Evolutionary conservation across 2,888 invertebrate genomes (phyloP).

Genomic region (Enchytraeus crypticus): DNA sequence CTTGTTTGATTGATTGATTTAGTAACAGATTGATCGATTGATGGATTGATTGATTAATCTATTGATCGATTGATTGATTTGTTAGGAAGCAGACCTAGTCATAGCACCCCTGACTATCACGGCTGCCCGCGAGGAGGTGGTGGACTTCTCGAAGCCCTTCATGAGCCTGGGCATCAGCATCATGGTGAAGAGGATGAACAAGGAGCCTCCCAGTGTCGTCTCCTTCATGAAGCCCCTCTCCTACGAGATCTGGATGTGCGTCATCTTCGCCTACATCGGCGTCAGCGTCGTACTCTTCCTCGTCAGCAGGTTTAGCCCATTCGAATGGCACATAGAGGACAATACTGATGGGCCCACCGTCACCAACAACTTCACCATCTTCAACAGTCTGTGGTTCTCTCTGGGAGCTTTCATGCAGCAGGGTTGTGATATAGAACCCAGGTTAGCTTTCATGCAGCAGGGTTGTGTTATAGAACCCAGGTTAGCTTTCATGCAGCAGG

Average conservation of each 20-base stretch:
- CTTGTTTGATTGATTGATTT: no score
- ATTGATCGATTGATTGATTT: no score
- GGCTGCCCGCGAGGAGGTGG: constrained; percentile 79
- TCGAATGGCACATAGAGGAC: constrained; percentile 74
- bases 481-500: constrained; percentile 57
- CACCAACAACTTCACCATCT: constrained; percentile 65
- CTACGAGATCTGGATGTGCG: constrained; percentile 90
- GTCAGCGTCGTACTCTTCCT: constrained; percentile 93
- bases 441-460: constrained; percentile 52
- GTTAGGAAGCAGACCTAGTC: constrained; percentile 86
- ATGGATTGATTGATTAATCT: no score
- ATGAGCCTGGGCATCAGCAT: constrained; percentile 92
- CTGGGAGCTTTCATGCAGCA: constrained; percentile 61
- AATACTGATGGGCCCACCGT: constrained; percentile 27
- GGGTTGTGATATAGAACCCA: constrained; percentile 90
- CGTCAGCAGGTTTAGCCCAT: constrained; percentile 91
- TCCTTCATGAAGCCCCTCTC: constrained; percentile 94
- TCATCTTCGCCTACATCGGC: constrained; percentile 79
- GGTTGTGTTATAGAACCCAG: not conserved
- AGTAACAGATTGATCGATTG: no score
- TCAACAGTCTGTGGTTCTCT: constrained; percentile 95
- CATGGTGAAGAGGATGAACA: constrained; percentile 82
- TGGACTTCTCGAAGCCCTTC: constrained; percentile 96
- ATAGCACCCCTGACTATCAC: constrained; percentile 92
- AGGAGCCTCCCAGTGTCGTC: constrained; percentile 82